Conservation (phyloP, 2,888 invertebrate genomes). For the Andrena flavipes region DNA sequence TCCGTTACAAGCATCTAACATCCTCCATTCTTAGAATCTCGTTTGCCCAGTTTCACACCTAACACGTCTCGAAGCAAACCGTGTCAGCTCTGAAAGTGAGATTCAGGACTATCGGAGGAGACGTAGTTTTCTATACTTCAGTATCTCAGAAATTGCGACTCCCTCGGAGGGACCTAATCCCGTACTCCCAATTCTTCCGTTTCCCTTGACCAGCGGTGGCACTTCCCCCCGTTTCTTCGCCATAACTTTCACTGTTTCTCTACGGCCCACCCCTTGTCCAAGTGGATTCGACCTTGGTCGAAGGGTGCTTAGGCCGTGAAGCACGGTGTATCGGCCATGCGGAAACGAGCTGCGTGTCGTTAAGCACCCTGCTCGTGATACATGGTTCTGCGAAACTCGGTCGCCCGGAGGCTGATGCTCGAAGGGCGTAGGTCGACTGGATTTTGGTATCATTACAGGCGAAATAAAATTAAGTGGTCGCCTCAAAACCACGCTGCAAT, state of each 20-base stretch:
- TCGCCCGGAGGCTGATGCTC: slow-evolving; percentile 28
- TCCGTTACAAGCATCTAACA: no score
- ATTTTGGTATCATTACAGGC: slow-evolving; percentile 16
- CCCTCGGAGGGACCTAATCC: neutral
- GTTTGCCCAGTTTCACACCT: no score
- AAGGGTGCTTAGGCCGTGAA: slow-evolving; percentile 16
- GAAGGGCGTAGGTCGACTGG: slow-evolving; percentile 34
- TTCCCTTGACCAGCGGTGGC: neutral
- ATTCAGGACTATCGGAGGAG: neutral
- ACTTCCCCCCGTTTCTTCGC: slow-evolving; percentile 1
- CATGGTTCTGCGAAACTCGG: slow-evolving; percentile 42
- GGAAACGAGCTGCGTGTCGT: slow-evolving; percentile 33
- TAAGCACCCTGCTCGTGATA: slow-evolving; percentile 28
- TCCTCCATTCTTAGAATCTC: no score
- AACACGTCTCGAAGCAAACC: no score
- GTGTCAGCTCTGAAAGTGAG: no score
- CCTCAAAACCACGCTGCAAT: neutral
- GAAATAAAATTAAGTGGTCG: neutral
- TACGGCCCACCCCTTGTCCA: neutral
- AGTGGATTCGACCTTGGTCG: slow-evolving; percentile 29
- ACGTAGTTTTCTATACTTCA: neutral
- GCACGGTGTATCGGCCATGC: slow-evolving; percentile 31
- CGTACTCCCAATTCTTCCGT: neutral
- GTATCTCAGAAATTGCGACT: neutral
- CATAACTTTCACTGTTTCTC: slow-evolving; percentile 1